Base-by-base conservation (phyloP, 2,113 vertebrate genomes). In the Sula dactylatra region DNA sequence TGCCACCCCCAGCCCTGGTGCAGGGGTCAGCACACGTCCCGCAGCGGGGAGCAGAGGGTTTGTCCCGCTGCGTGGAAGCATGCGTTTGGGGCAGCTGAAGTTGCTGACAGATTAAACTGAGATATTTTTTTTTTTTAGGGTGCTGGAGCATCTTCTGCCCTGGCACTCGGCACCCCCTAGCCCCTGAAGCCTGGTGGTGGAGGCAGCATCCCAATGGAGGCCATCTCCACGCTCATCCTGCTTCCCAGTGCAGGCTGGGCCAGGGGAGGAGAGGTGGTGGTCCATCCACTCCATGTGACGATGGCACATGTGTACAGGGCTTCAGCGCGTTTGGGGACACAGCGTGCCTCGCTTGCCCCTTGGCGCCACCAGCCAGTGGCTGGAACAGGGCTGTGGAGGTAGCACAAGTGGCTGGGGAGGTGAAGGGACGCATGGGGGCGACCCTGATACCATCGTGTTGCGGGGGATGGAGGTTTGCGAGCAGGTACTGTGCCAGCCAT, bases 381-480 rank as follows among this genome's bases (percentile, higher is more conserved):
- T 45, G 50, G 4, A 25, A 45, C 58, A 42, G 40, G 86, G 86
- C 61, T 79, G 82, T 79, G 82, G 44, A 86, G 85, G 71, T 21
- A 74, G 26, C 22, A 9, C 0, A 38, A 82, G 47, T 10, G 13
- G 89, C 92, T 92, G 42, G 54, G 42, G 26, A 77, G 64, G 70
- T 3, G 11, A 70, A 25, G 49, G 67, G 29, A n/a, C 2, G 2
- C 0, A 1, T 0, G 1, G 27, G 50, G 40, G 15, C 0, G 2
- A 5, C 24, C 32, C 34, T 5, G 15, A 22, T 50, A 20, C 31
- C 18, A 11, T 25, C 3, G 4, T 0, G 2, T 19, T 42, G 1
- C 1, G 3, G 22, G 40, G 19, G 11, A 44, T 40, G 47, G 34
- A 34, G 27, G 16, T 22, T 40, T 61, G 45, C 1, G 4, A 66